Conservation (phyloP, 1,140 invertebrate species). For the Zaprionus nigranus region DNA sequence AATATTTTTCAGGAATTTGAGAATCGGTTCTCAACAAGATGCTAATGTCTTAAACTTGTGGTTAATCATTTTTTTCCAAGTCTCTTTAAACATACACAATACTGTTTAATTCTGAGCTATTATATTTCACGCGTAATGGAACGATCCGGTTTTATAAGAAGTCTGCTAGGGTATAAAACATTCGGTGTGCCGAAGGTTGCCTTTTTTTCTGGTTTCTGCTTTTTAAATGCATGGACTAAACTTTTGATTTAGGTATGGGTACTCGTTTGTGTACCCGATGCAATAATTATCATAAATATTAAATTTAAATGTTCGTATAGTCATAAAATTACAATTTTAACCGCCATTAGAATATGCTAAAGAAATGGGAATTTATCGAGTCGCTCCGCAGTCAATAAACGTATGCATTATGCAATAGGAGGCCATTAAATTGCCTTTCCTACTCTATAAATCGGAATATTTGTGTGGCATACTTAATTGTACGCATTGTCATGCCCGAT, state of each 20-base stretch:
- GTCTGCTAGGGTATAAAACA: too few species aligned
- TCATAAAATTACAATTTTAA: conserved; percentile 49
- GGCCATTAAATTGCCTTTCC: conserved; percentile 68
- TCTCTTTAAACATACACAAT: too few species aligned
- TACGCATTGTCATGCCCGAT: conserved; percentile 56
- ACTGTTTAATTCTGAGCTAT: too few species aligned
- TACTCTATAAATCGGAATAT: conserved; percentile 65
- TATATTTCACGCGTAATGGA: too few species aligned
- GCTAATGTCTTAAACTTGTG: too few species aligned
- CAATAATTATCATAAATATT: conserved; percentile 17
- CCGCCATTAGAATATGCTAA: conserved; percentile 57
- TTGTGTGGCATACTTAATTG: conserved; percentile 67
- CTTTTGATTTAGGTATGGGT: neutral
- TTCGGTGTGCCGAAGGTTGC: too few species aligned
- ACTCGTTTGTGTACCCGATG: neutral
- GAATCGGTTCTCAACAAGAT: too few species aligned
- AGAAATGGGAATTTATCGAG: conserved; percentile 56
- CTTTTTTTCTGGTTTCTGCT: too few species aligned
- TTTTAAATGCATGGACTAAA: too few species aligned
- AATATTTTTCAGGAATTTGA: too few species aligned
- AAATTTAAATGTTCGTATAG: conserved; percentile 18
- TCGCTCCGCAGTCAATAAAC: conserved; percentile 36
- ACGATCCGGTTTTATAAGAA: too few species aligned
- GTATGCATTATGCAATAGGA: conserved; percentile 67
- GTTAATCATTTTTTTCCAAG: too few species aligned